Evolutionary conservation across 2,888 invertebrate species (phyloP).

Genomic region (Aphodius sticticus): DNA sequence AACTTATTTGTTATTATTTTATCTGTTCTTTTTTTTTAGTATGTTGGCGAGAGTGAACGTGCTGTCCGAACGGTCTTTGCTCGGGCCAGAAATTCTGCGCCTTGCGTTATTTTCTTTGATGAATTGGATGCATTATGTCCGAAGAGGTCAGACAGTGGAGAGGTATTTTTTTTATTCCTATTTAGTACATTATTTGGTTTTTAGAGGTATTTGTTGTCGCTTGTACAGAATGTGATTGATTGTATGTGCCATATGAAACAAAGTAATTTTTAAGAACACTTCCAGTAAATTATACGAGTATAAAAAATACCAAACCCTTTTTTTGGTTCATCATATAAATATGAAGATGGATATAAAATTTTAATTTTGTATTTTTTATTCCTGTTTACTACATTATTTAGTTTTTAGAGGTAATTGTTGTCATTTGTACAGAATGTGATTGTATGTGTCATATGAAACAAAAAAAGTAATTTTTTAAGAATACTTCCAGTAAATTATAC

Average conservation of each 20-base stretch:
- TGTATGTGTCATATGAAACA: too few relatives aligned
- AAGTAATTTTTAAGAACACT: too few relatives aligned
- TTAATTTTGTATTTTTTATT: too few relatives aligned
- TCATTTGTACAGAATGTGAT: too few relatives aligned
- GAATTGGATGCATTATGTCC: slow-evolving; percentile 97
- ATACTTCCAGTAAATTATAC: too few relatives aligned
- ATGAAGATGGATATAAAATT: too few relatives aligned
- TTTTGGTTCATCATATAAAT: too few relatives aligned
- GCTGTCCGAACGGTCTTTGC: slow-evolving; percentile 97
- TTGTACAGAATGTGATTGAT: slow-evolving; percentile 26
- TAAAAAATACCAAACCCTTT: too few relatives aligned
- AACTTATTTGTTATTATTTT: slow-evolving; percentile 21
- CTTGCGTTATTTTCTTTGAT: slow-evolving; percentile 99
- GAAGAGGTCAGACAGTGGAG: slow-evolving; percentile 76
- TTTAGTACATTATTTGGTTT: not conserved
- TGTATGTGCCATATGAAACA: slow-evolving; percentile 16
- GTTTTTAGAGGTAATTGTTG: too few relatives aligned
- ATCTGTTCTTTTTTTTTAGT: slow-evolving; percentile 63
- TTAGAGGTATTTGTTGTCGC: not conserved
- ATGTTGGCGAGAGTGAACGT: slow-evolving; percentile 97
- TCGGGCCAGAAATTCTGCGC: slow-evolving; percentile 92
- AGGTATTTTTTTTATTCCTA: slow-evolving; percentile 57
- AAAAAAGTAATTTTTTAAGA: too few relatives aligned
- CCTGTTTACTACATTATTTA: too few relatives aligned
- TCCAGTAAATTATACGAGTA: too few relatives aligned